These are phyloP conservation scores for Neolamprologus variostigma DNA, from an alignment of 2,113 vertebrate species.

Conservation along the genomic window DNA sequence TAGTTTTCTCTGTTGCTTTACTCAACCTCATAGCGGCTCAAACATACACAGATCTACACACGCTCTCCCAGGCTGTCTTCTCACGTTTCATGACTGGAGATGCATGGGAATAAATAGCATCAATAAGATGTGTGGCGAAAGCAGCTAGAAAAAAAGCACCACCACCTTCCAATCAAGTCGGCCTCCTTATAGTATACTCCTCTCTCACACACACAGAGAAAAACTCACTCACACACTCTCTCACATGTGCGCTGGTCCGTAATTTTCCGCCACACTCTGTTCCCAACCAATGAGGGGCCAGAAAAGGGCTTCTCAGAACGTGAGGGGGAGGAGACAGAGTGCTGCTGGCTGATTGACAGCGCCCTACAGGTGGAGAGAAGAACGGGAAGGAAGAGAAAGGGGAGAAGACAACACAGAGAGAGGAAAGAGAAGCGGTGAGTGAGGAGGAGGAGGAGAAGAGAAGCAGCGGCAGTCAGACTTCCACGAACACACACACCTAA, in stretches of 20 bases:
- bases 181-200: slow-evolving; percentile 31
- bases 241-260: slow-evolving; percentile 11
- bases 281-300: slow-evolving; percentile 47
- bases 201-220: neutral
- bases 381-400: slow-evolving; percentile 7
- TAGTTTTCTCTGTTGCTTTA: slow-evolving; percentile 44
- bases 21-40: slow-evolving; percentile 20
- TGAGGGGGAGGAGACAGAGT: slow-evolving; percentile 51
- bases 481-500: neutral
- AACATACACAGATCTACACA: neutral
- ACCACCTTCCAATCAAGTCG: slow-evolving; percentile 58
- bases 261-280: slow-evolving; percentile 46
- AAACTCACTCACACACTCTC: neutral
- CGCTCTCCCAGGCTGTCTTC: neutral
- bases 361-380: slow-evolving; percentile 71
- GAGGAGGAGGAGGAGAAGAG: slow-evolving; percentile 36
- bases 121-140: slow-evolving; percentile 18
- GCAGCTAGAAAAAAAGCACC: slow-evolving; percentile 35
- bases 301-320: slow-evolving; percentile 6
- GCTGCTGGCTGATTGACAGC: slow-evolving; percentile 63
- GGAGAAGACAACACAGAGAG: slow-evolving; percentile 8
- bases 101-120: neutral
- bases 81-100: slow-evolving; percentile 1
- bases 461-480: slow-evolving; percentile 46
- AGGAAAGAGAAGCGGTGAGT: slow-evolving; percentile 25